A percentile compares a stretch with the other conserved stretches of the same genome.
These are phyloP conservation scores for Tridacna gigas DNA, from an alignment of 2,888 invertebrate genomes.

Conservation along the genomic window DNA sequence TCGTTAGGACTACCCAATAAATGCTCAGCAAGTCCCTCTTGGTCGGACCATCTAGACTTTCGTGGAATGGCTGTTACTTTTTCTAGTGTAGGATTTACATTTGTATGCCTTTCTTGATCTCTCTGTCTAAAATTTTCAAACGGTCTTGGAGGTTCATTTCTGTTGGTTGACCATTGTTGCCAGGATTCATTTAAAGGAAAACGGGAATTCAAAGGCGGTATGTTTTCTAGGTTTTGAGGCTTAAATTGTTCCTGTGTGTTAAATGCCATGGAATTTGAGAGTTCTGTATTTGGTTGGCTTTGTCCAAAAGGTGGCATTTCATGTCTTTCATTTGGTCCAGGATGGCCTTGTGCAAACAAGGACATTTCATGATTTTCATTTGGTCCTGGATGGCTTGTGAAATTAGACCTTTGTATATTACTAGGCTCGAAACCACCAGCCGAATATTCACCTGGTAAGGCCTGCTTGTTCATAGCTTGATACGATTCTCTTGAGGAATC, in stretches of 20 bases:
- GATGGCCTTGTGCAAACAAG: not conserved
- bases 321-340: not conserved
- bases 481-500: not conserved
- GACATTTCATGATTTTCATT: slow-evolving; percentile 11
- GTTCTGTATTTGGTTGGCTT: too few species aligned
- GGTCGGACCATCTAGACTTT: slow-evolving; percentile 2
- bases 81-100: not conserved
- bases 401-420: not conserved
- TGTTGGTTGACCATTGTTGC: not conserved
- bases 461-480: slow-evolving; percentile 34
- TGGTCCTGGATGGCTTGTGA: not conserved
- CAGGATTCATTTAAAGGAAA: not conserved
- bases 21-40: not conserved
- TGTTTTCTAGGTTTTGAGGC: too few species aligned
- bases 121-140: not conserved
- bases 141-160: not conserved
- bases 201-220: too few species aligned
- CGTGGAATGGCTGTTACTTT: not conserved
- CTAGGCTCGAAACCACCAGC: slow-evolving; percentile 45
- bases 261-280: too few species aligned
- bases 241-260: too few species aligned
- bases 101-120: not conserved
- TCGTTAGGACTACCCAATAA: not conserved
- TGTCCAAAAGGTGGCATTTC: not conserved
- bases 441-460: slow-evolving; percentile 58